Evolutionary conservation across 2,797 vertebrate species (phyloP).

Genomic region (Geotrypetes seraphini): DNA sequence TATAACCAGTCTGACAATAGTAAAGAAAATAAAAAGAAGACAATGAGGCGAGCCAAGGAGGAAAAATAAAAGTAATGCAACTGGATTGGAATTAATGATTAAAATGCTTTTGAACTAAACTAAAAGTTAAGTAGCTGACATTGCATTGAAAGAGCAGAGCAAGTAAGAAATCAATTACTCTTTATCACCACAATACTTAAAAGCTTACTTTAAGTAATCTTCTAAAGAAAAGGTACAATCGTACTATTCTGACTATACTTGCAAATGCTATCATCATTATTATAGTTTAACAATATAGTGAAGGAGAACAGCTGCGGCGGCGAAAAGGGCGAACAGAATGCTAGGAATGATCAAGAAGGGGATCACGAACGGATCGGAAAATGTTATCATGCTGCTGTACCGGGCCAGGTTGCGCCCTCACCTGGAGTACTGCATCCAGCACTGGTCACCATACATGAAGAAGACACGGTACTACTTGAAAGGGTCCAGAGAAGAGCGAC

Average conservation of each 20-base stretch:
- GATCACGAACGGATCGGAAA: too few species aligned
- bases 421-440: too few species aligned
- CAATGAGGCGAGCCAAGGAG: background rate
- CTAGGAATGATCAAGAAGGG: too few species aligned
- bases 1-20: conserved; percentile 32
- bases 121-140: conserved; percentile 29
- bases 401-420: too few species aligned
- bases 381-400: too few species aligned
- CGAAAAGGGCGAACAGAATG: too few species aligned
- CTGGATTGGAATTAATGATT: conserved; percentile 26
- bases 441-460: too few species aligned
- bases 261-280: background rate
- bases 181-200: conserved; percentile 3
- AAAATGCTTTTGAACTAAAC: conserved; percentile 34
- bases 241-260: background rate
- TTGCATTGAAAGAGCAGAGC: conserved; percentile 8
- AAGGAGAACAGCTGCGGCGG: too few species aligned
- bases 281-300: background rate
- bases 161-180: conserved; percentile 25
- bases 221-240: background rate
- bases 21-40: conserved; percentile 22
- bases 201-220: conserved; percentile 12
- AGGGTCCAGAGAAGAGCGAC: too few species aligned
- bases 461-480: too few species aligned
- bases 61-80: conserved; percentile 1